Percentiles rank a stretch among this genome's conserved stretches.
These are phyloP conservation scores for Novumbra hubbsi DNA, from an alignment of 2,797 vertebrate species.

Conservation along the genomic window DNA sequence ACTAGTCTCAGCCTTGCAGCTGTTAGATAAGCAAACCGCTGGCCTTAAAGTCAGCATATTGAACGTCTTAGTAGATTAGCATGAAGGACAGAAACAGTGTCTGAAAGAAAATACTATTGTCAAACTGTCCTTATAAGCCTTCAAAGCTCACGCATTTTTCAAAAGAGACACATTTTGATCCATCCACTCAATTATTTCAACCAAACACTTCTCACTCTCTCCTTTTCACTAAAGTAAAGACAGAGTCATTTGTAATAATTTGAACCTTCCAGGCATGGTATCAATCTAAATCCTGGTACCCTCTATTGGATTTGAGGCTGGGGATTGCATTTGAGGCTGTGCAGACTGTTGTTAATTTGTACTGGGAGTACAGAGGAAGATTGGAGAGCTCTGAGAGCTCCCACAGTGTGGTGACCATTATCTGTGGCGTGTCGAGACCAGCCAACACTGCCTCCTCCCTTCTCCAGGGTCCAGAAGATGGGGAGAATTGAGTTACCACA, in stretches of 20 bases:
- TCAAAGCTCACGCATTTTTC: background rate
- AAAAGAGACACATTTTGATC: background rate
- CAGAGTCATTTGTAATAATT: constrained; percentile 47
- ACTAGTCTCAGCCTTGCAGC: background rate
- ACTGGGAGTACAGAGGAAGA: constrained; percentile 30
- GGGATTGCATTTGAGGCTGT: constrained; percentile 14
- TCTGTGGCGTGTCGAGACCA: constrained; percentile 30
- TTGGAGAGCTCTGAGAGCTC: constrained; percentile 50
- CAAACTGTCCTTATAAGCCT: background rate
- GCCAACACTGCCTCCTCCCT: background rate
- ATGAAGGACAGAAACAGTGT: background rate
- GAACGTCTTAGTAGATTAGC: background rate
- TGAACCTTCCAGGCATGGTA: constrained; percentile 32
- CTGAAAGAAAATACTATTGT: background rate
- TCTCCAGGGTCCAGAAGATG: constrained; percentile 23
- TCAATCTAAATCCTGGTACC: constrained; percentile 52
- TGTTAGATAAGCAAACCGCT: background rate
- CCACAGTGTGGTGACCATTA: constrained; percentile 42
- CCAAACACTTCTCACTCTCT: constrained; percentile 16
- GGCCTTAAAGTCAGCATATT: background rate
- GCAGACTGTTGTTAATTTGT: constrained; percentile 48
- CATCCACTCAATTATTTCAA: constrained; percentile 11
- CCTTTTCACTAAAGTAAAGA: constrained; percentile 10
- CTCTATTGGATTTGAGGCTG: constrained; percentile 42
- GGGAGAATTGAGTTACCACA: constrained; percentile 23